Evolutionary conservation across 2,797 vertebrate species (phyloP).

Genomic region (Urocyon cinereoargenteus): DNA sequence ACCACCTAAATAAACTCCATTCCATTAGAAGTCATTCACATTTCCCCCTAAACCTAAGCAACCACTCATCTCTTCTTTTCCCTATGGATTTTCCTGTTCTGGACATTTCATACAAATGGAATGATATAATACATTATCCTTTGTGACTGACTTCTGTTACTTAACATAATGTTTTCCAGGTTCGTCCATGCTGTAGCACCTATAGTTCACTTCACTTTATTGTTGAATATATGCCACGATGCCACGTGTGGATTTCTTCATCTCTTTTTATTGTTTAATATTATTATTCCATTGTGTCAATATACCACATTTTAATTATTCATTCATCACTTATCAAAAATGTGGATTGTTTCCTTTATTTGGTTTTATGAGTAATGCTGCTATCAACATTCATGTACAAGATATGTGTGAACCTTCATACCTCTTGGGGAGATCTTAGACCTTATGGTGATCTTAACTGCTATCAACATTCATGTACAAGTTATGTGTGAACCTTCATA

Average conservation of each 20-base stretch:
- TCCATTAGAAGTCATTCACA: neutral
- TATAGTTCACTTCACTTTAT: constrained; percentile 3
- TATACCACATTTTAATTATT: neutral
- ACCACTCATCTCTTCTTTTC: neutral
- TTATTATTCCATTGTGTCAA: neutral
- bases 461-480: neutral
- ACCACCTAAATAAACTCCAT: neutral
- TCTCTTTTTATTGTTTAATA: neutral
- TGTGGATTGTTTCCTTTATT: neutral
- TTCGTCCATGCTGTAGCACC: neutral
- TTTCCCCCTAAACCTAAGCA: neutral
- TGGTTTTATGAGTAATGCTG: neutral
- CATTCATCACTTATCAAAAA: neutral
- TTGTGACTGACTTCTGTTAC: neutral
- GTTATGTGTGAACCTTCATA: neutral
- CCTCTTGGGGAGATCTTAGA: neutral
- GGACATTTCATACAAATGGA: neutral
- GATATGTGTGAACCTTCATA: neutral
- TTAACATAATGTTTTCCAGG: neutral
- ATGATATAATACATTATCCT: neutral
- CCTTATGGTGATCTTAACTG: too few species aligned
- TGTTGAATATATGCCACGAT: neutral
- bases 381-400: neutral
- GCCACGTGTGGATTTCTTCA: too few species aligned
- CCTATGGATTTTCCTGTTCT: neutral